A percentile compares a stretch with the other conserved stretches of the same genome.
phyloP scores from a whole-genome alignment of 2,113 vertebrate species.

The Edolisoma coerulescens region DNA sequence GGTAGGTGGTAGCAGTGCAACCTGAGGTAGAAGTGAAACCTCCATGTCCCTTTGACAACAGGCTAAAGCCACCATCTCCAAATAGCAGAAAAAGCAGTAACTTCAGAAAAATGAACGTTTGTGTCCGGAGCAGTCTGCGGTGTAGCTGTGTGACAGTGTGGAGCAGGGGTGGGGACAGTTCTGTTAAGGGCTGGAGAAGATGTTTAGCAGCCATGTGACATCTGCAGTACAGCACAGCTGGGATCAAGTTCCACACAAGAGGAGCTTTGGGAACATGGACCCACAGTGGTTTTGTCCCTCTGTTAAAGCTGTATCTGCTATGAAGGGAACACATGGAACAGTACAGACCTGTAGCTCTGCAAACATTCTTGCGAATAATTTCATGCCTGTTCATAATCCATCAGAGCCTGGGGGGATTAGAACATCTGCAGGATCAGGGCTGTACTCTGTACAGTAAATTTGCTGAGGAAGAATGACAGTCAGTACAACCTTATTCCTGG shows the following conservation, averaged over 20 bases:
- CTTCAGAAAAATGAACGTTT: neutral
- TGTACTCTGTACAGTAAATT: neutral
- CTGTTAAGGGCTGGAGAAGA: neutral
- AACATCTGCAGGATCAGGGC: neutral
- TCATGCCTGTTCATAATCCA: neutral
- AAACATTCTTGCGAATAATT: neutral
- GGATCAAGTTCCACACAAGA: neutral
- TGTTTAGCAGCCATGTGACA: neutral
- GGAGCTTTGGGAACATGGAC: neutral
- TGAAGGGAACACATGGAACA: neutral
- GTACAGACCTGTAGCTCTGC: neutral
- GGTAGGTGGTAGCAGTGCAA: neutral
- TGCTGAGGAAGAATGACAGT: neutral
- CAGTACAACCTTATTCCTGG: neutral
- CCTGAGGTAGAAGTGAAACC: neutral
- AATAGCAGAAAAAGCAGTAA: neutral
- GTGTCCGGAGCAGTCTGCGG: neutral
- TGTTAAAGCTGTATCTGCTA: neutral
- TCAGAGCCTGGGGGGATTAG: neutral
- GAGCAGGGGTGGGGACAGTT: neutral
- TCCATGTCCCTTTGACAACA: neutral
- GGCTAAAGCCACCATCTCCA: neutral
- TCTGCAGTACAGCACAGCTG: neutral
- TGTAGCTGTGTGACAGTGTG: neutral
- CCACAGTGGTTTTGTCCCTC: neutral